Conservation (phyloP, 2,113 vertebrate species). For the Labrus mixtus region DNA sequence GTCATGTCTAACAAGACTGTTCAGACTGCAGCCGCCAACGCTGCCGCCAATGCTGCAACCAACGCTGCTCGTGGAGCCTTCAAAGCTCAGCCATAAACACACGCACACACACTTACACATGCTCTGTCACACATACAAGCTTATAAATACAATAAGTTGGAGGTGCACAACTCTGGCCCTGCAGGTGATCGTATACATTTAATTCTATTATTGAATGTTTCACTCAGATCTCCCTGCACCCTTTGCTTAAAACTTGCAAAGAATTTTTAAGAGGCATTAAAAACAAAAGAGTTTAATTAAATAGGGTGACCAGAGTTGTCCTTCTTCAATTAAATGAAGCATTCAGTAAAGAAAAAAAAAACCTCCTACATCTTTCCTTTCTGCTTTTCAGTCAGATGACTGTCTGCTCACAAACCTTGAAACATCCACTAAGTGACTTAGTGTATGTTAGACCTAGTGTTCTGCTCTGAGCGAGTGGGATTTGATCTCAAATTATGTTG, state of each 20-base stretch:
- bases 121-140: background rate
- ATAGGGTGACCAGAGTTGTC: conserved; percentile 53
- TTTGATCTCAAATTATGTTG: conserved; percentile 18
- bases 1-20: conserved; percentile 99
- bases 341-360: conserved; percentile 31
- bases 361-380: conserved; percentile 24
- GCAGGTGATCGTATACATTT: conserved; percentile 43
- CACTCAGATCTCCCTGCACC: conserved; percentile 23
- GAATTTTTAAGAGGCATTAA: background rate
- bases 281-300: conserved; percentile 1
- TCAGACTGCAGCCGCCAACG: conserved; percentile 94
- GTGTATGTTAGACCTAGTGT: conserved; percentile 8
- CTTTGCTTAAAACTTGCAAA: conserved; percentile 23
- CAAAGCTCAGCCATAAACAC: conserved; percentile 81
- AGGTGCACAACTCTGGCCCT: conserved; percentile 66
- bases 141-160: conserved; percentile 39
- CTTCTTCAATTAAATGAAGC: conserved; percentile 38
- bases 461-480: conserved; percentile 38
- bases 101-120: conserved; percentile 4
- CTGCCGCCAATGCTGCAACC: conserved; percentile 86
- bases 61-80: conserved; percentile 93
- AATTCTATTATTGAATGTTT: conserved; percentile 47
- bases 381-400: conserved; percentile 60
- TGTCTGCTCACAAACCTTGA: conserved; percentile 42
- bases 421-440: conserved; percentile 40